These are phyloP conservation scores for Drosophila ohnishii DNA, from an alignment of 1,140 invertebrate species.

Conservation along the genomic window DNA sequence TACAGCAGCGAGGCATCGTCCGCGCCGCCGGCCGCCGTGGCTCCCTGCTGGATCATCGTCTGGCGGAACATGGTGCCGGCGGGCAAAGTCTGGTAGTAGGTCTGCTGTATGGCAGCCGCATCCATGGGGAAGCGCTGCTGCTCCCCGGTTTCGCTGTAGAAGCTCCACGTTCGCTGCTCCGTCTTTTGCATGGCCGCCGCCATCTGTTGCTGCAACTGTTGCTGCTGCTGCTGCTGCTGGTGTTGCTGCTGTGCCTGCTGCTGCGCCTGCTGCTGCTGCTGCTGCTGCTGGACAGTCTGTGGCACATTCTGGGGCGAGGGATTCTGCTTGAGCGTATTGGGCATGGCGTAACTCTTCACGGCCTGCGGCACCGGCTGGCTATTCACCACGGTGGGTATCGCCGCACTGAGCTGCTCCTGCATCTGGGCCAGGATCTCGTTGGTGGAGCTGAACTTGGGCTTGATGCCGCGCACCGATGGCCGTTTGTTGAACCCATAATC, in stretches of 20 bases:
- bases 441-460: constrained; percentile 87
- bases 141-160: constrained; percentile 73
- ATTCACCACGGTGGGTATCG: constrained; percentile 80
- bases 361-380: constrained; percentile 72
- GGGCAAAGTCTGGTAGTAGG: constrained; percentile 84
- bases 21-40: constrained; percentile 23
- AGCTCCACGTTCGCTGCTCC: constrained; percentile 80
- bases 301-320: constrained; percentile 76
- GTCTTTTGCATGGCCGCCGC: constrained; percentile 74
- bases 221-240: constrained; percentile 66
- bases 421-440: constrained; percentile 92
- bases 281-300: constrained; percentile 38
- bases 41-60: constrained; percentile 78
- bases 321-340: constrained; percentile 74
- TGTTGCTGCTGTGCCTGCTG: constrained; percentile 36
- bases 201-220: constrained; percentile 69
- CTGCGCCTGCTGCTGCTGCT: constrained; percentile 25
- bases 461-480: constrained; percentile 90
- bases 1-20: constrained; percentile 75
- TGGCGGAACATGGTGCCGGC: constrained; percentile 81
- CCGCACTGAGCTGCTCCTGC: constrained; percentile 87
- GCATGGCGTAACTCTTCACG: constrained; percentile 77
- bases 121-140: constrained; percentile 77
- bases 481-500: constrained; percentile 95
- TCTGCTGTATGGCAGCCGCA: constrained; percentile 76